Evolutionary conservation across 2,888 invertebrate genomes (phyloP).

Genomic region (Matsumyia berberina): DNA sequence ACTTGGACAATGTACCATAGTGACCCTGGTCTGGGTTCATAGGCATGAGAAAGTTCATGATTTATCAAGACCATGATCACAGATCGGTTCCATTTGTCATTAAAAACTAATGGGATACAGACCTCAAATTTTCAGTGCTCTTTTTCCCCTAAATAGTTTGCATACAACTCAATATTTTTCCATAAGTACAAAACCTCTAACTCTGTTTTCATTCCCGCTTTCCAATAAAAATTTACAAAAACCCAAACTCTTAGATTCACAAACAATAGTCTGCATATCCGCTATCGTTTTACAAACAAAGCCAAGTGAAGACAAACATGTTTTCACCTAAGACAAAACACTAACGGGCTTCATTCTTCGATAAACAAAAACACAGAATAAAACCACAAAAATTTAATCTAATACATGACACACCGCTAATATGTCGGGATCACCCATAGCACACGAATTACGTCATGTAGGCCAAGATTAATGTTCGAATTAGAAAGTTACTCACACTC

Average conservation of each 20-base stretch:
- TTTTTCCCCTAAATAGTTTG: too few relatives aligned
- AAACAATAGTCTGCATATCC: not conserved
- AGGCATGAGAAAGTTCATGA: too few relatives aligned
- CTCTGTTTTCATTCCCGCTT: not conserved
- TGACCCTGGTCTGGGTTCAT: too few relatives aligned
- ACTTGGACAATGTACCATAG: too few relatives aligned
- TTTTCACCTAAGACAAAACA: not conserved
- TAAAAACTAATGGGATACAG: too few relatives aligned
- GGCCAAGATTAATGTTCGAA: constrained; percentile 35
- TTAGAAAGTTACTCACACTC: constrained; percentile 51
- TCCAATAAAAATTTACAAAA: not conserved
- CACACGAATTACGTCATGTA: constrained; percentile 46
- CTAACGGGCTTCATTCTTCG: not conserved
- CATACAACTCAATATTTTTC: too few relatives aligned
- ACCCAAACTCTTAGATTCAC: not conserved
- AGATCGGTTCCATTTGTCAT: too few relatives aligned
- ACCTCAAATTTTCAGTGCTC: too few relatives aligned
- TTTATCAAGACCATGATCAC: too few relatives aligned
- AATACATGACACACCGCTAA: not conserved
- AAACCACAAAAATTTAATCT: not conserved
- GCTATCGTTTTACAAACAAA: not conserved
- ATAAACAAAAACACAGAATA: constrained; percentile 7
- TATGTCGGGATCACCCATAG: constrained; percentile 12
- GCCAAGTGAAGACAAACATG: constrained; percentile 1
- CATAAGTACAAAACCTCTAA: too few relatives aligned